Percentiles rank a stretch among this genome's conserved stretches.
These are phyloP conservation scores for Spea multiplicata DNA, from an alignment of 2,113 vertebrate genomes.

Conservation along the genomic window DNA sequence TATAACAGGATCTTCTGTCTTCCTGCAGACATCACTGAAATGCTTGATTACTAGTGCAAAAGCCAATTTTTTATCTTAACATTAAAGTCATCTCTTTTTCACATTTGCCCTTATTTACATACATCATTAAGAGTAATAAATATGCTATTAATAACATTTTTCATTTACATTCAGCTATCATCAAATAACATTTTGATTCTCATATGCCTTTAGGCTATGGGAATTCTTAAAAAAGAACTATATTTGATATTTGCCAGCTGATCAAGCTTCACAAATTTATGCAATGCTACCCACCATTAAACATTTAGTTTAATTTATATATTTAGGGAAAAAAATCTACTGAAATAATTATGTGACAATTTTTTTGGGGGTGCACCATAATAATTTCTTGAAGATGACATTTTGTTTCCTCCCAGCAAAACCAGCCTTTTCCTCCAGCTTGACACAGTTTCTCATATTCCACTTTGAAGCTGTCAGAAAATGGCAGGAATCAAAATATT, in stretches of 20 bases:
- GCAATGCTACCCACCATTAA: slow-evolving; percentile 60
- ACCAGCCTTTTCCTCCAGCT: slow-evolving; percentile 9
- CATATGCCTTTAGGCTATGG: slow-evolving; percentile 59
- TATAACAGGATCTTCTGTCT: background rate
- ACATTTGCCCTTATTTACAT: slow-evolving; percentile 57
- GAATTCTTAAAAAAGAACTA: slow-evolving; percentile 55
- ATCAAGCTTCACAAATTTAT: slow-evolving; percentile 62
- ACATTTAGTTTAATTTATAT: slow-evolving; percentile 52
- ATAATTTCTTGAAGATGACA: slow-evolving; percentile 41
- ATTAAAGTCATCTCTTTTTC: slow-evolving; percentile 54
- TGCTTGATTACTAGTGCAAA: slow-evolving; percentile 54
- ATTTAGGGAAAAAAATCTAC: slow-evolving; percentile 51
- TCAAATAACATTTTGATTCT: slow-evolving; percentile 67
- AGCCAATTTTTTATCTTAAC: slow-evolving; percentile 54
- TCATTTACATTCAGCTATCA: slow-evolving; percentile 64
- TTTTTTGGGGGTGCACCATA: slow-evolving; percentile 26
- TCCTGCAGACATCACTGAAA: slow-evolving; percentile 34
- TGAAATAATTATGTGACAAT: slow-evolving; percentile 51
- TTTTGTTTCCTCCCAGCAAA: slow-evolving; percentile 6
- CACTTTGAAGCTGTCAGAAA: slow-evolving; percentile 18
- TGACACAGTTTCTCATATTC: slow-evolving; percentile 36
- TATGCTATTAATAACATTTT: slow-evolving; percentile 65
- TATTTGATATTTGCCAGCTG: slow-evolving; percentile 60
- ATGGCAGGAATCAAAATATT: slow-evolving; percentile 41
- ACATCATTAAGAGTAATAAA: slow-evolving; percentile 66